These are phyloP conservation scores for Chelonia mydas DNA, from an alignment of 2,797 vertebrate genomes.

Conservation along the genomic window DNA sequence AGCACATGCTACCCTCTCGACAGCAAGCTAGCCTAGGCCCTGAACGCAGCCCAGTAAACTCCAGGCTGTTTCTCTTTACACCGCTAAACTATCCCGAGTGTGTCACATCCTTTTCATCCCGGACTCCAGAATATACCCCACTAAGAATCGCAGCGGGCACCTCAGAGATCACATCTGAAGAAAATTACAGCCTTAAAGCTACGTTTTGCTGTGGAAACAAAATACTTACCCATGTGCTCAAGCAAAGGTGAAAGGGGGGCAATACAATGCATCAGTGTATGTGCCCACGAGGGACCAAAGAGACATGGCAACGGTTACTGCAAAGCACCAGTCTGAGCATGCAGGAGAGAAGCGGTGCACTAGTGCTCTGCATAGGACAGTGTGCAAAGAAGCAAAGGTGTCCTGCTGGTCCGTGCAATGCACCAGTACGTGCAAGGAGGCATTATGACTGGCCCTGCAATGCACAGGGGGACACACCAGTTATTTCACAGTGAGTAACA, in stretches of 20 bases:
- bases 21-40: not conserved
- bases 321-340: not conserved
- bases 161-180: conserved; percentile 69
- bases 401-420: not conserved
- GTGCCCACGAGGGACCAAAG: not conserved
- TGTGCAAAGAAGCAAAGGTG: not conserved
- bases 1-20: not conserved
- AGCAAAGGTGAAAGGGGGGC: fast-evolving
- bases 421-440: not conserved
- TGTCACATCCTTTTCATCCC: conserved; percentile 22
- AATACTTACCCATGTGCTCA: conserved; percentile 16
- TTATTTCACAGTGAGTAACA: not conserved
- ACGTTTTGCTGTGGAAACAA: conserved; percentile 56
- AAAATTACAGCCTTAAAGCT: conserved; percentile 51
- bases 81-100: conserved; percentile 43
- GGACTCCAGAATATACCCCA: conserved; percentile 45
- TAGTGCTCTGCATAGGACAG: not conserved
- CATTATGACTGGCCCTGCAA: not conserved
- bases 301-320: not conserved
- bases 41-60: not conserved
- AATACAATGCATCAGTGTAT: fast-evolving
- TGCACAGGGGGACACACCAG: not conserved
- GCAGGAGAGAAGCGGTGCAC: not conserved
- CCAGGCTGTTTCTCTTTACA: not conserved
- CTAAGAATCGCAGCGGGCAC: conserved; percentile 63